Percentiles rank a stretch among this genome's conserved stretches.
These are phyloP conservation scores for Drosophila oshimai DNA, from an alignment of 1,140 invertebrate genomes.

Conservation along the genomic window DNA sequence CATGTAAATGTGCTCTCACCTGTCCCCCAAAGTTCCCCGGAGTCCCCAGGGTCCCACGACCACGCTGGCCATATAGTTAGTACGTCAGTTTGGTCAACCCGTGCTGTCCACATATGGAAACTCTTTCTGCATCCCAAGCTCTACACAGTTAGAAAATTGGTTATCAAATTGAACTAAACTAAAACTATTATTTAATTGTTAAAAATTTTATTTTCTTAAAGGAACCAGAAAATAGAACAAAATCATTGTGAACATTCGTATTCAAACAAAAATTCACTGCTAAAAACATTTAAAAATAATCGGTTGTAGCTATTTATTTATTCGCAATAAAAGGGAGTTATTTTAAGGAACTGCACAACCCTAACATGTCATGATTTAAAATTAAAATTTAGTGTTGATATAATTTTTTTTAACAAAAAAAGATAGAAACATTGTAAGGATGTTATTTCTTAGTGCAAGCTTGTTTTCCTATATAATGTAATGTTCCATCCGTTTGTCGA, in stretches of 20 bases:
- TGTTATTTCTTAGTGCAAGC: constrained; percentile 2
- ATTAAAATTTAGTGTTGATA: background rate
- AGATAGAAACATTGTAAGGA: background rate
- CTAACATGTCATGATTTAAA: too few relatives aligned
- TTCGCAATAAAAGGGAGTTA: too few relatives aligned
- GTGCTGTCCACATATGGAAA: constrained; percentile 40
- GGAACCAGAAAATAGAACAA: too few relatives aligned
- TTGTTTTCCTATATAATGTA: constrained; percentile 23
- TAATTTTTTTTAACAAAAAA: background rate
- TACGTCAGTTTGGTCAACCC: constrained; percentile 34
- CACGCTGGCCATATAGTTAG: constrained; percentile 38
- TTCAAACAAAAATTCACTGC: too few relatives aligned
- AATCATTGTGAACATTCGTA: too few relatives aligned
- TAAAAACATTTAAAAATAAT: too few relatives aligned
- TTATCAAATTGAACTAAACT: too few relatives aligned
- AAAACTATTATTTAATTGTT: too few relatives aligned
- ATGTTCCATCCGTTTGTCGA: constrained; percentile 38
- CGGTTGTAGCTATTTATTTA: too few relatives aligned
- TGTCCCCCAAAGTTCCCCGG: background rate
- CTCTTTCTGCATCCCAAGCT: background rate
- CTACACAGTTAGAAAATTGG: constrained; percentile 6
- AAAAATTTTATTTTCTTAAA: background rate
- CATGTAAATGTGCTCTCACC: constrained; percentile 75
- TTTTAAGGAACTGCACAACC: too few relatives aligned
- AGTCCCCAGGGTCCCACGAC: constrained; percentile 14